These are phyloP conservation scores for Deilephila porcellus DNA, from an alignment of 2,888 invertebrate genomes.

Conservation along the genomic window DNA sequence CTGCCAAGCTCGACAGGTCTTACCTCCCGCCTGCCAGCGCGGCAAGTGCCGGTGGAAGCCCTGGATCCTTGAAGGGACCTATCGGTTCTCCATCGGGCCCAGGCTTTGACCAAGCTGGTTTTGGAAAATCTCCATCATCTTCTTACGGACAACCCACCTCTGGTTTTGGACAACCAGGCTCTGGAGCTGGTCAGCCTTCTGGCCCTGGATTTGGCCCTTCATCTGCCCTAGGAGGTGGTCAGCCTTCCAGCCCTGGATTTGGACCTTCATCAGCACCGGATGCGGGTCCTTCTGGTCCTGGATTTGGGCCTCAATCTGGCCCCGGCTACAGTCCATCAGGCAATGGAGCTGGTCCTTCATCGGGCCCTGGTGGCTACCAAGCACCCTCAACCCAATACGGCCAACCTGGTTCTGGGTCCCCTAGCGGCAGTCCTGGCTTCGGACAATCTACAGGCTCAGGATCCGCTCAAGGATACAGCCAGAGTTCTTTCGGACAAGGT, in stretches of 20 bases:
- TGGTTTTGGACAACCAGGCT: conserved; percentile 33
- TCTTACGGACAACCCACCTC: conserved; percentile 37
- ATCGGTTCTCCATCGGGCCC: conserved; percentile 44
- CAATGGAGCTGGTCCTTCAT: background rate
- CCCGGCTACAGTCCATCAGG: conserved; percentile 1
- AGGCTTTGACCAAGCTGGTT: conserved; percentile 41
- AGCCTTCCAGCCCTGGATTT: conserved; percentile 31
- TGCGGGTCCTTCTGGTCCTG: background rate
- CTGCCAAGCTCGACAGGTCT: conserved; percentile 75
- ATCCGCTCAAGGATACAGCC: conserved; percentile 14
- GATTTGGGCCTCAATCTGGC: conserved; percentile 5
- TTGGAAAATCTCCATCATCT: conserved; percentile 34
- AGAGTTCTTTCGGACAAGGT: conserved; percentile 40
- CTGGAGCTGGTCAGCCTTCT: conserved; percentile 28
- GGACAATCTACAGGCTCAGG: conserved; percentile 40
- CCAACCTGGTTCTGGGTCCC: conserved; percentile 34
- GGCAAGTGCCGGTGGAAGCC: conserved; percentile 73
- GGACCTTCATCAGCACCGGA: background rate
- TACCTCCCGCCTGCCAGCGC: conserved; percentile 77
- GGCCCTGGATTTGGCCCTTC: conserved; percentile 6
- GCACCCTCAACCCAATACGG: conserved; percentile 45
- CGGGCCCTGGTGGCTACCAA: conserved; percentile 24
- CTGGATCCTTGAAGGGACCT: conserved; percentile 70
- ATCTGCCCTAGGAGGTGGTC: background rate
- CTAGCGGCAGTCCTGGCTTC: conserved; percentile 27